These are phyloP conservation scores for Aethina tumida DNA, from an alignment of 1,140 invertebrate species.

Conservation along the genomic window DNA sequence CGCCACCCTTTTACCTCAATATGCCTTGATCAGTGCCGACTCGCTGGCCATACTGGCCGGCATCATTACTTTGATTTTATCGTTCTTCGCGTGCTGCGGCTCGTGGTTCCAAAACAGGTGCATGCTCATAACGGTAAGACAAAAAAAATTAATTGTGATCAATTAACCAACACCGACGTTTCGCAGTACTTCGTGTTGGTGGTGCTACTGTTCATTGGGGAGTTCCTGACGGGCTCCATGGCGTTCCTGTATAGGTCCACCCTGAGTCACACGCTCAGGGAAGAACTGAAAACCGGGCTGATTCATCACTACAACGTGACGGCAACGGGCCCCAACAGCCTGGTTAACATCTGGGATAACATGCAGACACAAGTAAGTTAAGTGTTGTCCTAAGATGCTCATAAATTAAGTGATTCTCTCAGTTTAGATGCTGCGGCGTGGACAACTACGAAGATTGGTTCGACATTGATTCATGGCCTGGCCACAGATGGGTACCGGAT, in stretches of 20 bases:
- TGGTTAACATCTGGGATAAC: conserved; percentile 61
- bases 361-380: conserved; percentile 56
- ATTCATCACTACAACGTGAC: conserved; percentile 56
- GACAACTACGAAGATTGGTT: conserved; percentile 75
- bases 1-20: conserved; percentile 58
- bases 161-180: conserved; percentile 9
- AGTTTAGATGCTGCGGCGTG: conserved; percentile 83
- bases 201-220: conserved; percentile 67
- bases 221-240: conserved; percentile 66
- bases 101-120: conserved; percentile 71
- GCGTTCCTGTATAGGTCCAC: conserved; percentile 67
- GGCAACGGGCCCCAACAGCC: conserved; percentile 47
- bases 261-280: conserved; percentile 50
- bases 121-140: conserved; percentile 58
- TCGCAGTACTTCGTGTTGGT: conserved; percentile 75
- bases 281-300: conserved; percentile 59
- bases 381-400: not conserved
- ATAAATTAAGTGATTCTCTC: conserved; percentile 25
- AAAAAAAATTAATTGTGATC: not conserved
- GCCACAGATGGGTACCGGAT: conserved; percentile 61
- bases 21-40: conserved; percentile 58
- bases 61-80: conserved; percentile 57
- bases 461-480: conserved; percentile 66
- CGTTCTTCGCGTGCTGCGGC: conserved; percentile 73
- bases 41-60: conserved; percentile 57